These are phyloP conservation scores for Anodontia alba DNA, from an alignment of 2,888 invertebrate genomes.

Conservation along the genomic window DNA sequence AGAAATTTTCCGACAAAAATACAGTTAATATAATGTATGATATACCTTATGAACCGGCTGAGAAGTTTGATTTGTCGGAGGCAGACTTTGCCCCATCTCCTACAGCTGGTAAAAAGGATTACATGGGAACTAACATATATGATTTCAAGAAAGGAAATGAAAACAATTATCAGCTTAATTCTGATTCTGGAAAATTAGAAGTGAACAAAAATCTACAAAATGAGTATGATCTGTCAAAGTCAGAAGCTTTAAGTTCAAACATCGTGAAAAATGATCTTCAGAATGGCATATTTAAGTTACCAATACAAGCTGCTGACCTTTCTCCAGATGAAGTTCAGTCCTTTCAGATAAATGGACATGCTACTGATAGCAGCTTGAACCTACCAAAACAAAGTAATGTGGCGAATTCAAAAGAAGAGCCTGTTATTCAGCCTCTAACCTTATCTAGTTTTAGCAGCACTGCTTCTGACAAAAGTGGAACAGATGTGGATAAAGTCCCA, in stretches of 20 bases:
- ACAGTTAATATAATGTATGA: conserved; percentile 57
- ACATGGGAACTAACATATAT: conserved; percentile 35
- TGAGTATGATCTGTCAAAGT: conserved; percentile 23
- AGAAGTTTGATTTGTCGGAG: conserved; percentile 75
- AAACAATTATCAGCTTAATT: neutral
- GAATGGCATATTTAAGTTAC: conserved; percentile 29
- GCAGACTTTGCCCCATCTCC: conserved; percentile 75
- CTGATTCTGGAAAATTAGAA: neutral
- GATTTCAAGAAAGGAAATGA: conserved; percentile 1
- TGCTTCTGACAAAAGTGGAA: conserved; percentile 2
- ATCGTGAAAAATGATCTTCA: conserved; percentile 35
- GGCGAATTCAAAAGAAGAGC: neutral
- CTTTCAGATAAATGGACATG: conserved; percentile 47
- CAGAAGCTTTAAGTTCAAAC: conserved; percentile 18
- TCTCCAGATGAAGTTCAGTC: conserved; percentile 24
- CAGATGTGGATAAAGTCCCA: conserved; percentile 52
- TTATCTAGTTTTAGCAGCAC: conserved; percentile 4
- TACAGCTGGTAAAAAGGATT: conserved; percentile 35
- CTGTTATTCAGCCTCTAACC: neutral
- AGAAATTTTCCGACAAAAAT: conserved; percentile 23
- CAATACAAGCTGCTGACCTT: conserved; percentile 54
- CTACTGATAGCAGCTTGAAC: conserved; percentile 5
- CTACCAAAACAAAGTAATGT: conserved; percentile 30
- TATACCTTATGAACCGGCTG: conserved; percentile 67
- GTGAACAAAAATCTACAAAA: conserved; percentile 14